phyloP scores from a whole-genome alignment of 1,140 invertebrate genomes.

The Microvelia longipes region DNA sequence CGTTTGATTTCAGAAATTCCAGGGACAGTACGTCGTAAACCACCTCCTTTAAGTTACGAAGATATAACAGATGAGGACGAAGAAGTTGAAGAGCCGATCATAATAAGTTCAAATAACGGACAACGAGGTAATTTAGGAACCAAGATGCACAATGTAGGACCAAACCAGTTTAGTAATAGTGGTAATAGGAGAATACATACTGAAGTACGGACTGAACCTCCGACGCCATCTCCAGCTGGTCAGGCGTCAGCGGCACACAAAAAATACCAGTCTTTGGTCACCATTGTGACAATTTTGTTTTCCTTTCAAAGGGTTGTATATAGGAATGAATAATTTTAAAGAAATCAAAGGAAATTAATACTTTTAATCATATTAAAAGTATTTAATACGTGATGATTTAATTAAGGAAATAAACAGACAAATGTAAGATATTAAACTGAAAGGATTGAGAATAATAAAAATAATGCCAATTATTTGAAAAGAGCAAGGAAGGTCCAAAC shows the following conservation, averaged over 20 bases:
- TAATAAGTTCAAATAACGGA: not conserved
- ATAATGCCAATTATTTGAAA: too few species aligned
- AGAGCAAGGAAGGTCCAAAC: too few species aligned
- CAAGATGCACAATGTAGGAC: not conserved
- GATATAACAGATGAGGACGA: slow-evolving; percentile 4
- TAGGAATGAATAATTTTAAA: too few species aligned
- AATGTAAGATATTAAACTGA: too few species aligned
- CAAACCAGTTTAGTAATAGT: not conserved
- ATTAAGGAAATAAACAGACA: too few species aligned
- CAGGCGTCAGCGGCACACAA: slow-evolving; percentile 1
- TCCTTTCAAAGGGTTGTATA: too few species aligned
- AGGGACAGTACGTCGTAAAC: slow-evolving; percentile 2
- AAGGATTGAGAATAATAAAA: too few species aligned
- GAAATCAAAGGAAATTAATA: too few species aligned
- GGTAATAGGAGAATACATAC: slow-evolving; percentile 3
- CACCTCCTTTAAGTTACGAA: not conserved
- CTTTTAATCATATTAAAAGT: too few species aligned
- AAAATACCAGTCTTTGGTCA: not conserved
- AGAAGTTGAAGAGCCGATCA: slow-evolving; percentile 6
- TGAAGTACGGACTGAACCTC: slow-evolving; percentile 2
- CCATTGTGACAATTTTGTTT: not conserved
- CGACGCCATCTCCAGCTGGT: not conserved
- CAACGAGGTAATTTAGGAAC: not conserved
- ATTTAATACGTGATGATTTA: too few species aligned
- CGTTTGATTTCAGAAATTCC: slow-evolving; percentile 8